Base-by-base conservation (phyloP, 2,888 invertebrate genomes). In the Noctua fimbriata region DNA sequence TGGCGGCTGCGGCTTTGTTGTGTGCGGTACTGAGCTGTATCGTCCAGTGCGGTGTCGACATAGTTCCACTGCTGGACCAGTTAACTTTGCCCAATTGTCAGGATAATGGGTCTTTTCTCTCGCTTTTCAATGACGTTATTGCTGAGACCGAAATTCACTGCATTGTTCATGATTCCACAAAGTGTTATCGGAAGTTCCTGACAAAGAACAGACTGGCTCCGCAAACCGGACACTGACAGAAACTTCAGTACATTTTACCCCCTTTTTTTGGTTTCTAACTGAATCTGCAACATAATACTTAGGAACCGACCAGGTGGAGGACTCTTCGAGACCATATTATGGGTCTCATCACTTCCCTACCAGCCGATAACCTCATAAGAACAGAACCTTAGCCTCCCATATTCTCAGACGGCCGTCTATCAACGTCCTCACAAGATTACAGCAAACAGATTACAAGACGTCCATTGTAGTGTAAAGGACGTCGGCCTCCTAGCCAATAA, bases 401-500 rank as follows among this genome's bases (percentile, higher is more conserved):
- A 41, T 32, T 41, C 63, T 69, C 69, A 65, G 28, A 76, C n/a
- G 58, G 65, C 32, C 69, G 60, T 87, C 67, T 49, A 82, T 77
- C 84, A 76, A 69, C 55, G 18, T 58, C 77, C 79, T 89, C 86
- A 90, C 89, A 90, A 90, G 91, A 91, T 90, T 89, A 91, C 78
- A 76, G 73, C 78, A 79, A 82, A 81, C 82, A 82, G 90, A 90
- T 91, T 91, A 91, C 89, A 90, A 87, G 88, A 86, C 90, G 83
- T 73, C 76, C 79, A 89, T 89, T 89, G 90, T 89, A 79, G 76
- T 78, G 88, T 78, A 85, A 75, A 69, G 75, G 87, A 87, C 74
- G 65, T 52, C 66, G 76, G 84, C 84, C 81, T 85, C 83, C 87
- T 72, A 83, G 88, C 93, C 94, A 93, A 94, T 95, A 95, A 95